Percentiles rank a stretch among this genome's conserved stretches.
Evolutionary conservation across 2,797 vertebrate species (phyloP).

Genomic region (Ptychadena robeensis): DNA sequence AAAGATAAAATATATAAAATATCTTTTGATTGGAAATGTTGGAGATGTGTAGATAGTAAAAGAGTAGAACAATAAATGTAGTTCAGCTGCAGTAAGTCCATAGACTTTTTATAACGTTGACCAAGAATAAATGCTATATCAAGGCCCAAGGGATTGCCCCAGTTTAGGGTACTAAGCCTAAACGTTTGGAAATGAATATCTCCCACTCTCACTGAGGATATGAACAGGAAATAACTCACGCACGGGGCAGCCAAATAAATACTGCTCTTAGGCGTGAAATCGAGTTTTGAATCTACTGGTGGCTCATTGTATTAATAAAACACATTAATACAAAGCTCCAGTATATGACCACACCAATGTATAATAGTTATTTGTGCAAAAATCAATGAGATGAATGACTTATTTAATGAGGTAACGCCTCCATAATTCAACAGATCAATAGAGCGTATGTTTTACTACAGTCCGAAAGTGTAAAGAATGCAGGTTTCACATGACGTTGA

Average conservation of each 20-base stretch:
- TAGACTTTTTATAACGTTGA: background rate
- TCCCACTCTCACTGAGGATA: background rate
- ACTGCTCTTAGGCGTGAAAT: background rate
- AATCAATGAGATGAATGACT: slow-evolving; percentile 26
- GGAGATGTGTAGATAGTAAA: background rate
- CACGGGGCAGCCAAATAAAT: background rate
- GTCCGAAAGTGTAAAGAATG: slow-evolving; percentile 36
- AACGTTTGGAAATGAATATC: too few species aligned
- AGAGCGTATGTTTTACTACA: slow-evolving; percentile 15
- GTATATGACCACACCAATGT: background rate
- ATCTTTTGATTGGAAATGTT: too few species aligned
- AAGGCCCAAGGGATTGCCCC: background rate
- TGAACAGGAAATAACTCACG: background rate
- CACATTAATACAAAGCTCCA: background rate
- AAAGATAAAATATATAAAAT: too few species aligned
- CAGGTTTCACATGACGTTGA: slow-evolving; percentile 34
- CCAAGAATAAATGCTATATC: background rate
- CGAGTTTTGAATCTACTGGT: background rate
- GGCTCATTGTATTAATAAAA: background rate
- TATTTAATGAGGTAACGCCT: slow-evolving; percentile 30
- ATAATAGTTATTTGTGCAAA: slow-evolving; percentile 37
- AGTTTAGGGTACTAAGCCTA: background rate
- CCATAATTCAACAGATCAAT: slow-evolving; percentile 23
- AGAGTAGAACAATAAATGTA: background rate
- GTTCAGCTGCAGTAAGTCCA: background rate